A percentile compares a stretch with the other conserved stretches of the same genome.
phyloP scores from a whole-genome alignment of 2,113 vertebrate genomes.

The Apeltes quadracus region DNA sequence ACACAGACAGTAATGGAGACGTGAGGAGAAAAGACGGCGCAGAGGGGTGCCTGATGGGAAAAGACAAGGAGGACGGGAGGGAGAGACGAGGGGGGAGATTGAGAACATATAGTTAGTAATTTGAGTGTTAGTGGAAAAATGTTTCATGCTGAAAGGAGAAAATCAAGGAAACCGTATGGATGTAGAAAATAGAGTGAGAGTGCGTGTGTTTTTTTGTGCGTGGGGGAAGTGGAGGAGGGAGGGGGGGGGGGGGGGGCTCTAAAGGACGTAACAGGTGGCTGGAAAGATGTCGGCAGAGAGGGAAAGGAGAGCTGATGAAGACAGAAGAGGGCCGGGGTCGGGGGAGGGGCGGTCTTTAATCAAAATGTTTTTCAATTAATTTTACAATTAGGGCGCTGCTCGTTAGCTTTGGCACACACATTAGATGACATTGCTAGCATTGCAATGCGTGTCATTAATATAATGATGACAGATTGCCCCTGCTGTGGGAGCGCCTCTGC shows the following conservation, averaged over 20 bases:
- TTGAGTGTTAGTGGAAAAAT: constrained; percentile 65
- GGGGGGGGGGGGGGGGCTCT: constrained; percentile 8
- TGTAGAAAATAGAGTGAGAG: constrained; percentile 23
- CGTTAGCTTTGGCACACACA: constrained; percentile 78
- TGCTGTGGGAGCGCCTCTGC: constrained; percentile 67
- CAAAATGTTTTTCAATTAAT: constrained; percentile 83
- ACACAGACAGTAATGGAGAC: constrained; percentile 61
- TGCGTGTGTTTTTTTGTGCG: constrained; percentile 1
- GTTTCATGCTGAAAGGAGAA: constrained; percentile 48
- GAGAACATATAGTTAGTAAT: constrained; percentile 68
- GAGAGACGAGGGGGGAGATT: constrained; percentile 42
- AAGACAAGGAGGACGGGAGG: constrained; percentile 61
- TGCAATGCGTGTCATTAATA: constrained; percentile 75
- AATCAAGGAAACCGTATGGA: constrained; percentile 41
- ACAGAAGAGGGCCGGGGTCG: constrained; percentile 59
- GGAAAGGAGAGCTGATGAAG: constrained; percentile 65
- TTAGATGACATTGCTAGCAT: constrained; percentile 76
- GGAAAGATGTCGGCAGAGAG: constrained; percentile 17
- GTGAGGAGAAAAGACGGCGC: constrained; percentile 59
- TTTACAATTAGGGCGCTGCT: constrained; percentile 80
- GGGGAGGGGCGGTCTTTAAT: constrained; percentile 79
- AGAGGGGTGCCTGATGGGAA: constrained; percentile 68
- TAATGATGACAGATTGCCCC: constrained; percentile 81
- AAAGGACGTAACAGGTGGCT: constrained; percentile 20
- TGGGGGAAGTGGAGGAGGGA: no score